Evolutionary conservation across 2,888 invertebrate species (phyloP).

Genomic region (Coenonympha glycerion): DNA sequence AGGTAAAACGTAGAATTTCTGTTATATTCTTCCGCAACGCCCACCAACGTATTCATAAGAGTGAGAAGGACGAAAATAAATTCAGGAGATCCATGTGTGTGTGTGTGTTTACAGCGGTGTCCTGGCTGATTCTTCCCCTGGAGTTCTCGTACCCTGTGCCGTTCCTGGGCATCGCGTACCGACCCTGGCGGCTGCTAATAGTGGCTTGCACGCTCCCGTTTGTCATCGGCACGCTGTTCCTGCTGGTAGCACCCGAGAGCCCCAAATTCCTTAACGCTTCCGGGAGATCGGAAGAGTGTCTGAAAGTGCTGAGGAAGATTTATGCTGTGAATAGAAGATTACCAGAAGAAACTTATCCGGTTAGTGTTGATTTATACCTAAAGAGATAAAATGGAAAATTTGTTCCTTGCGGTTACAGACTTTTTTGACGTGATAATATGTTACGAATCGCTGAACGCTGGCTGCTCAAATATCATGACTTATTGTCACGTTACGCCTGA

Average conservation of each 20-base stretch:
- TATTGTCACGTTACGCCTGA: too few relatives aligned
- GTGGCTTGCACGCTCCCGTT: conserved; percentile 80
- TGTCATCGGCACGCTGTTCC: conserved; percentile 74
- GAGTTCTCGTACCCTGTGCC: conserved; percentile 61
- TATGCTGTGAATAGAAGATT: conserved; percentile 50
- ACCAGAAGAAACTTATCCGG: conserved; percentile 50
- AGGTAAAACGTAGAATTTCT: too few relatives aligned
- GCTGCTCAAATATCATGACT: too few relatives aligned
- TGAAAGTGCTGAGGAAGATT: conserved; percentile 63
- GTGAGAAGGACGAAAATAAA: too few relatives aligned
- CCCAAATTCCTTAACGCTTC: conserved; percentile 84
- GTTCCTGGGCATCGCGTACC: conserved; percentile 73
- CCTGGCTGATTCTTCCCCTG: conserved; percentile 81
- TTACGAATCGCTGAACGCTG: too few relatives aligned
- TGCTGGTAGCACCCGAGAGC: conserved; percentile 82
- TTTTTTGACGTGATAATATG: too few relatives aligned
- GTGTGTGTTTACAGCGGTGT: conserved; percentile 74
- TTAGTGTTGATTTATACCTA: too few relatives aligned
- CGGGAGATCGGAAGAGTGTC: conserved; percentile 75
- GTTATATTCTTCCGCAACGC: too few relatives aligned
- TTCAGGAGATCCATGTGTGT: too few relatives aligned
- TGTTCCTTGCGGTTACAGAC: too few relatives aligned
- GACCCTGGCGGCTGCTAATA: conserved; percentile 85
- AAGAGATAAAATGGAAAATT: too few relatives aligned
- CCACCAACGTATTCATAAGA: too few relatives aligned